Conservation (phyloP, 2,113 vertebrate genomes). For the Tapirus terrestris region DNA sequence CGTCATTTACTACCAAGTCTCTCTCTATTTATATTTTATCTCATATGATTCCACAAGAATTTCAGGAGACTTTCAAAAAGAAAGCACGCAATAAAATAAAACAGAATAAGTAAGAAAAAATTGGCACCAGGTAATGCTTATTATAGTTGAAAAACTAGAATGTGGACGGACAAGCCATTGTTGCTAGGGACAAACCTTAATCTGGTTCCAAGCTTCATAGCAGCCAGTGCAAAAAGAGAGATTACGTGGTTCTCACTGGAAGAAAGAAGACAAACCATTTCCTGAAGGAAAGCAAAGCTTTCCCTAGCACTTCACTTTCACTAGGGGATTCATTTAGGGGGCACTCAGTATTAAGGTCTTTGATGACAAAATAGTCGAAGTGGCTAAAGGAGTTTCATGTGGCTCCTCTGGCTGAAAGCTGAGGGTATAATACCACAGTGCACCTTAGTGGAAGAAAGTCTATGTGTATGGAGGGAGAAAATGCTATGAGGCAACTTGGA, state of each 20-base stretch:
- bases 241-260: background rate
- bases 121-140: background rate
- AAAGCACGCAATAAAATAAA: background rate
- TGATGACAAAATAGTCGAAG: background rate
- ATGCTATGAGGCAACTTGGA: background rate
- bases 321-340: background rate
- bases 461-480: background rate
- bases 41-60: background rate
- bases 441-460: background rate
- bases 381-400: background rate
- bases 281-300: background rate
- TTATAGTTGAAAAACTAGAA: background rate
- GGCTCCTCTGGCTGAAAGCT: background rate
- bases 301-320: background rate
- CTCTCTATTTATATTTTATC: background rate
- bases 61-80: constrained; percentile 18
- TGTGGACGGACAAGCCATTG: background rate
- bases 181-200: background rate
- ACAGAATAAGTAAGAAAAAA: background rate
- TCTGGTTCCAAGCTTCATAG: background rate
- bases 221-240: background rate
- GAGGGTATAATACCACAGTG: too few relatives aligned
- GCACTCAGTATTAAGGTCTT: background rate
- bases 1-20: background rate
- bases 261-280: background rate